Evolutionary conservation across 2,888 invertebrate genomes (phyloP).

Genomic region (Acanthosepion lycidas): DNA sequence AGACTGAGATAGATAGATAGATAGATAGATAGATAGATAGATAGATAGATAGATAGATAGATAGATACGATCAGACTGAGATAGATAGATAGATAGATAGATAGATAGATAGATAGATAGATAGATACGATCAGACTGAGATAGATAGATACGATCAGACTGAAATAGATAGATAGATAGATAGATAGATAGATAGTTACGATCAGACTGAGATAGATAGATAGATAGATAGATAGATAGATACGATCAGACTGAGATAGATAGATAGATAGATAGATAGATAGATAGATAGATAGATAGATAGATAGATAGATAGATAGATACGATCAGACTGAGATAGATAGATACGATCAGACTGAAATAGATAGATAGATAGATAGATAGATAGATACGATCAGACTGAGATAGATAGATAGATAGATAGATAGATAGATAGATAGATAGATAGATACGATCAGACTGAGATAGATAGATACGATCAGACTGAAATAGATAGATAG

Average conservation of each 20-base stretch:
- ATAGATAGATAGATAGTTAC: not conserved
- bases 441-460: not conserved
- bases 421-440: not conserved
- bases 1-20: not conserved
- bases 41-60: not conserved
- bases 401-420: not conserved
- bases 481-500: not conserved
- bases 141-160: not conserved
- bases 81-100: not conserved
- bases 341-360: not conserved
- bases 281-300: not conserved
- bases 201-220: not conserved
- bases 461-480: not conserved
- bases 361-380: not conserved
- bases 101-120: not conserved
- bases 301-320: not conserved
- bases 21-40: not conserved
- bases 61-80: not conserved
- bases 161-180: not conserved
- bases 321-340: not conserved
- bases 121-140: not conserved
- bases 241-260: no score
- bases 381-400: not conserved
- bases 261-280: not conserved
- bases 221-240: not conserved